Percentiles rank a stretch among this genome's conserved stretches.
phyloP scores from a whole-genome alignment of 2,888 invertebrate genomes.

The Eucera pruinosa region DNA sequence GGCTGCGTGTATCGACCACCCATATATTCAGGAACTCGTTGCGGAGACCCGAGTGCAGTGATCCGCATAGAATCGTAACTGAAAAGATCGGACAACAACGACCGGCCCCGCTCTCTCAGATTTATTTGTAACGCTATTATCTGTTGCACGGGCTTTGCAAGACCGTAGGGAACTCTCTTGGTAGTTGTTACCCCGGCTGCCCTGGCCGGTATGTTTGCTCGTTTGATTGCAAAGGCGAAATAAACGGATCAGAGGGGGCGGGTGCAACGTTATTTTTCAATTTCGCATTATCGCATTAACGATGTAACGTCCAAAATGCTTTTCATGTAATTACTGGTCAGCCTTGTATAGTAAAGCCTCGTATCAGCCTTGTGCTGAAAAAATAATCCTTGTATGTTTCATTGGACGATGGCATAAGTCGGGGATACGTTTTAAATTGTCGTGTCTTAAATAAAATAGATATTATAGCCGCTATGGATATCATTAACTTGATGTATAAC shows the following conservation, averaged over 20 bases:
- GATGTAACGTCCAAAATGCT: slow-evolving; percentile 38
- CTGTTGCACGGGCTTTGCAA: slow-evolving; percentile 41
- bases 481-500: too few species aligned
- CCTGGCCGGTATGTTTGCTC: slow-evolving; percentile 9
- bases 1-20: slow-evolving; percentile 64
- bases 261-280: slow-evolving; percentile 29
- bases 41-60: slow-evolving; percentile 45
- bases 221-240: slow-evolving; percentile 36
- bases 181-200: neutral
- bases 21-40: slow-evolving; percentile 51
- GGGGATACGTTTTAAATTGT: too few species aligned
- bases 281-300: slow-evolving; percentile 44
- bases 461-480: too few species aligned
- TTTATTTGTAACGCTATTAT: slow-evolving; percentile 57
- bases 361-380: too few species aligned
- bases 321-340: slow-evolving; percentile 35
- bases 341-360: neutral
- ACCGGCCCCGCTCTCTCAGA: slow-evolving; percentile 36
- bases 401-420: too few species aligned
- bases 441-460: too few species aligned
- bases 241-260: slow-evolving; percentile 18
- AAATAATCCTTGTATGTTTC: neutral
- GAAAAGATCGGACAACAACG: slow-evolving; percentile 60
- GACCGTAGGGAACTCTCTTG: neutral
- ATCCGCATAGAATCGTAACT: slow-evolving; percentile 60